phyloP scores from a whole-genome alignment of 2,888 invertebrate genomes.

The Drosophila imparisetae region DNA sequence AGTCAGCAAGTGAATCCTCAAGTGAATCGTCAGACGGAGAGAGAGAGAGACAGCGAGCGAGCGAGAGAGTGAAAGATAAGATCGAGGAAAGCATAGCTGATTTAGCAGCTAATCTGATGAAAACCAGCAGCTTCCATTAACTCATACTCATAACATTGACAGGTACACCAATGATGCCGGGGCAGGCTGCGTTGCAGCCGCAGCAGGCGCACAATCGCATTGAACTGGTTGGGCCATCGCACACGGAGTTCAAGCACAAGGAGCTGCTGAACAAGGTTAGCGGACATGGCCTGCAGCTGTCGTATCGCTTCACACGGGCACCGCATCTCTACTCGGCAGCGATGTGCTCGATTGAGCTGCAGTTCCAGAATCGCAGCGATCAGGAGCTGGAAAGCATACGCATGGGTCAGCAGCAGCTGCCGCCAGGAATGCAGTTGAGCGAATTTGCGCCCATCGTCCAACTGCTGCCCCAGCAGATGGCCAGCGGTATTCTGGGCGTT shows the following conservation, averaged over 20 bases:
- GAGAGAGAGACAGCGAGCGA: neutral
- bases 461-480: slow-evolving; percentile 88
- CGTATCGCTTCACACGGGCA: slow-evolving; percentile 90
- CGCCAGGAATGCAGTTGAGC: slow-evolving; percentile 90
- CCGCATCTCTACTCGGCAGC: slow-evolving; percentile 92
- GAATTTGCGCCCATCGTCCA: slow-evolving; percentile 89
- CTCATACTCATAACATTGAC: neutral
- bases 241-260: slow-evolving; percentile 86
- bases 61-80: neutral
- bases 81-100: neutral
- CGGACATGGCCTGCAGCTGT: slow-evolving; percentile 88
- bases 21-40: neutral
- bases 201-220: slow-evolving; percentile 83
- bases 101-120: neutral
- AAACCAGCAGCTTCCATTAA: neutral
- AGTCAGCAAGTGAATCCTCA: neutral
- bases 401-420: slow-evolving; percentile 86
- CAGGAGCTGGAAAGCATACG: slow-evolving; percentile 86
- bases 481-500: slow-evolving; percentile 90
- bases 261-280: slow-evolving; percentile 90
- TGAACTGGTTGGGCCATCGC: slow-evolving; percentile 87
- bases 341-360: slow-evolving; percentile 93
- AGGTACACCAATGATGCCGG: slow-evolving; percentile 75
- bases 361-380: slow-evolving; percentile 89
- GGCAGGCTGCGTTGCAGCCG: slow-evolving; percentile 63